Base-by-base conservation (phyloP, 1,140 invertebrate species). In the Pantala flavescens region DNA sequence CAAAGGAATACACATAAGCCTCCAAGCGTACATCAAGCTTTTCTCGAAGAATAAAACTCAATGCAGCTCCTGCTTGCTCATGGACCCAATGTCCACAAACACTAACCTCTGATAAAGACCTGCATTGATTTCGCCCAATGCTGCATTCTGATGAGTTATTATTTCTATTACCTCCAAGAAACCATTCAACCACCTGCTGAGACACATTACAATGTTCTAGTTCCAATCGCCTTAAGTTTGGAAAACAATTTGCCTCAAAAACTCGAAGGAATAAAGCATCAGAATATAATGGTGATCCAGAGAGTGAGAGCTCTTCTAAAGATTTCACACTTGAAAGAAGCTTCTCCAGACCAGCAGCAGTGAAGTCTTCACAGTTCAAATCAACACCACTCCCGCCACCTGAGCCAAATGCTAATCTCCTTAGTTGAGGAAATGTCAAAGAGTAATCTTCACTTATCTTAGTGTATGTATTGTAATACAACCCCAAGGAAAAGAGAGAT, bases 181-280 rank as follows among this genome's bases (percentile, higher is more conserved):
- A 77, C 24, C 55, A 75, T 70, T 70, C 71, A n/a, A 77, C 74
- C 23, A 77, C 43, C 42, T 77, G 74, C 28, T 75, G 36, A 7
- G 72, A 72, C n/a, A 77, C 72, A 73, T 77, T 77, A 42, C 76
- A 77, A 42, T 77, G 76, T 73, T 75, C 76, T 24, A 77, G 71
- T 28, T 77, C 76, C n/a, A 77, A 63, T 28, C 73, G 73, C n/a
- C 74, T 63, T 23, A 77, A 63, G n/a, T 73, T 43, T 24, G 75
- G 76, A 24, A 76, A 77, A 43, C 55, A 42, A 21, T 24, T 43
- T 16, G 75, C 74, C 71, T n/a, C 71, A 74, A 77, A 77, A 23
- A 73, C 75, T 49, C 43, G 42, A 14, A 36, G 49, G 70, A 77
- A 77, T 9, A 77, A 43, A 23, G 73, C 72, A 49, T 76, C 73